These are phyloP conservation scores for Drosophila nr. fundita DNA, from an alignment of 2,888 invertebrate genomes.

Conservation along the genomic window DNA sequence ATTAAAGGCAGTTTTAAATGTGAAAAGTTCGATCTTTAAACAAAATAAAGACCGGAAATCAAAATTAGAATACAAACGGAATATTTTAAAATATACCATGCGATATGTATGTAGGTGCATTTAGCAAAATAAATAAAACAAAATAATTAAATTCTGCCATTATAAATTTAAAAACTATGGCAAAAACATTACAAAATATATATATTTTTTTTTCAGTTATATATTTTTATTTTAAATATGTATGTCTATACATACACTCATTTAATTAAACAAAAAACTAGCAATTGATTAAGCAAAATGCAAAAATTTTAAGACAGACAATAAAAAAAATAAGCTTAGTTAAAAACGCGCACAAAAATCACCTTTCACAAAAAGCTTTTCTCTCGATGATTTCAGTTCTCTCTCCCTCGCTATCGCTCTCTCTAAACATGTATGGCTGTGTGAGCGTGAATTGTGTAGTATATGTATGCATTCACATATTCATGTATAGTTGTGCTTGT, in stretches of 20 bases:
- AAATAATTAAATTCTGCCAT: neutral
- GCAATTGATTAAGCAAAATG: slow-evolving; percentile 42
- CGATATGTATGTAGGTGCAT: neutral
- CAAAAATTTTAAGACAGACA: slow-evolving; percentile 42
- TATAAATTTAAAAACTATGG: neutral
- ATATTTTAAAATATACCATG: neutral
- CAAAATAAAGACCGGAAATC: neutral
- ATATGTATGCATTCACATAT: slow-evolving; percentile 26
- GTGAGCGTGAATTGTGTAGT: slow-evolving; percentile 1
- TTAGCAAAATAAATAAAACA: neutral
- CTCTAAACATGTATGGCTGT: slow-evolving; percentile 11
- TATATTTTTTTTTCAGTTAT: neutral
- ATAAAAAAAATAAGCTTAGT: slow-evolving; percentile 57
- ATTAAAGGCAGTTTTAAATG: neutral
- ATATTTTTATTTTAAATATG: neutral
- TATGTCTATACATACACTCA: slow-evolving; percentile 3
- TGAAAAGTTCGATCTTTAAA: neutral
- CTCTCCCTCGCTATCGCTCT: slow-evolving; percentile 36
- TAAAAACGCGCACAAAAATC: slow-evolving; percentile 61
- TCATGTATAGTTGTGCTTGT: slow-evolving; percentile 37
- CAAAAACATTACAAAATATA: neutral
- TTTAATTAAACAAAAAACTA: slow-evolving; percentile 17
- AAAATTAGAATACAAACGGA: neutral
- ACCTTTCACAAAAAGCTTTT: slow-evolving; percentile 80
- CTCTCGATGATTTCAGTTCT: slow-evolving; percentile 63